Base-by-base conservation (phyloP, 1,140 invertebrate species). In the Nephila pilipes region DNA sequence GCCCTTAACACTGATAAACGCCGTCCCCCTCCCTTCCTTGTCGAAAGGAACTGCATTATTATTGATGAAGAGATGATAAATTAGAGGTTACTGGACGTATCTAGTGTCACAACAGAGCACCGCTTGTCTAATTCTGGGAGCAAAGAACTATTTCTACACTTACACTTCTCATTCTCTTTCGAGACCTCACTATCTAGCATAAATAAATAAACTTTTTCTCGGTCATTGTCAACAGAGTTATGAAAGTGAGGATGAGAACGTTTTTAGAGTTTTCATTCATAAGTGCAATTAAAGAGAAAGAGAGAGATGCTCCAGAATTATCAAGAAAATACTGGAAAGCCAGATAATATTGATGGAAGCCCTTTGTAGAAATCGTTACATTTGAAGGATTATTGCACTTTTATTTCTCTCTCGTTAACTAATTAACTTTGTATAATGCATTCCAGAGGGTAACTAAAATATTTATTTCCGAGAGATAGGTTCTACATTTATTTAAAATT, bases 81-180 rank as follows among this genome's bases (percentile, higher is more conserved):
- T 83, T 25, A 36, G 38, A 69, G 87, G 87, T 88, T 63, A 69
- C 22, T 88, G 87, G 29, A 69, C 87, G 83, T 57, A 58, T 58
- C 25, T 20, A 18, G 38, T 85, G 29, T 32, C 38, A 38, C 63
- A 65, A 88, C 87, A 88, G 69, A 75, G 60, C 22, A 25, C 60
- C 36, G 54, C 36, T 69, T 88, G 87, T 88, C 22, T 55, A n/a
- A 55, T 65, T 75, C 36, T 69, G 63, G 87, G 87, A 46, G 87
- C 87, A 88, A 88, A 69, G 87, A 88, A 88, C 87, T 69, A 88
- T 88, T 88, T 69, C 63, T 65, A 65, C 81, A 57, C 60, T 69
- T 69, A 36, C 63, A 88, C 36, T 22, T 54, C 32, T 88, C 63
- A 36, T 46, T 54, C 32, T 88, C 63, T 22, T 46, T 69, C 87